Conservation (phyloP, 2,888 invertebrate genomes). For the Chymomyza procnemis region DNA sequence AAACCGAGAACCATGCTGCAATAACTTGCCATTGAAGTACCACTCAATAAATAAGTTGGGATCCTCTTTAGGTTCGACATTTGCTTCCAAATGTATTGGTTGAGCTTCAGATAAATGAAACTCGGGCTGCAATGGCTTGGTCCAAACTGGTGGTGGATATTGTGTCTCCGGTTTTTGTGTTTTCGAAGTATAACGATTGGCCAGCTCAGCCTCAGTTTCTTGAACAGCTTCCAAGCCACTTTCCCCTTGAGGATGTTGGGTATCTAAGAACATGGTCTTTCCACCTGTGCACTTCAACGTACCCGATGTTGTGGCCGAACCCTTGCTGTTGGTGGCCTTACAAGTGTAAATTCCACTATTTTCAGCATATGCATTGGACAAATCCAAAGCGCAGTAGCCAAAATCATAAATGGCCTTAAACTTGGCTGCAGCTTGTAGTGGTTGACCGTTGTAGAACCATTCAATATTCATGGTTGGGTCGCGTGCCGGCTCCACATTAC, state of each 20-base stretch:
- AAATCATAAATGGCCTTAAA: slow-evolving; percentile 97
- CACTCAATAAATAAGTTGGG: slow-evolving; percentile 94
- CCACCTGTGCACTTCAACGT: slow-evolving; percentile 90
- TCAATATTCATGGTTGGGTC: slow-evolving; percentile 94
- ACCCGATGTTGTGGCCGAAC: slow-evolving; percentile 93
- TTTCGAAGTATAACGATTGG: slow-evolving; percentile 85
- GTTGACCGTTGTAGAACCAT: slow-evolving; percentile 96
- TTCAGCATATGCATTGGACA: slow-evolving; percentile 91
- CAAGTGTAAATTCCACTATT: slow-evolving; percentile 95
- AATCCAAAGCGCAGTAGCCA: slow-evolving; percentile 95
- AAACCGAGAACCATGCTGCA: slow-evolving; percentile 92
- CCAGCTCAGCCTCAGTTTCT: slow-evolving; percentile 90
- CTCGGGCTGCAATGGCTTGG: slow-evolving; percentile 88
- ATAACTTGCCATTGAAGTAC: slow-evolving; percentile 94
- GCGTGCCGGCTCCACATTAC: slow-evolving; percentile 93
- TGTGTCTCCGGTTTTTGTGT: slow-evolving; percentile 86
- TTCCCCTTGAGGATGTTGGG: slow-evolving; percentile 96
- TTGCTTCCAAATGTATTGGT: slow-evolving; percentile 93
- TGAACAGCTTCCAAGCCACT: slow-evolving; percentile 93
- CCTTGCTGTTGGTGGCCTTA: slow-evolving; percentile 92
- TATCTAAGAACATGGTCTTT: slow-evolving; percentile 89
- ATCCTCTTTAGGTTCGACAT: slow-evolving; percentile 95
- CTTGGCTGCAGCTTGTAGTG: slow-evolving; percentile 91
- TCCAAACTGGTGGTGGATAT: slow-evolving; percentile 92
- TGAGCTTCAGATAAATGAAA: slow-evolving; percentile 90